These are phyloP conservation scores for Lynx canadensis DNA, from an alignment of 2,113 vertebrate genomes.

Conservation along the genomic window DNA sequence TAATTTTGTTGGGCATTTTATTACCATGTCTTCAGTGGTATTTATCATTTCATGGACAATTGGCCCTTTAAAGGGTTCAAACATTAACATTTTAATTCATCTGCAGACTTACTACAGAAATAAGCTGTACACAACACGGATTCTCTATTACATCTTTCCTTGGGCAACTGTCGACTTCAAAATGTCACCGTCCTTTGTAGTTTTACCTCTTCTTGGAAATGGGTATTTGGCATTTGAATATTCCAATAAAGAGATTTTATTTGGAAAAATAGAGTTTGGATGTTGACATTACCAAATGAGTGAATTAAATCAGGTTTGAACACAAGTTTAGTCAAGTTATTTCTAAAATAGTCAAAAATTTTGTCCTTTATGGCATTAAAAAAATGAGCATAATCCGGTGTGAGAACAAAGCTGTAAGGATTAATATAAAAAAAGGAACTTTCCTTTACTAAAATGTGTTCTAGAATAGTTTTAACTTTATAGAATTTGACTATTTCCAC, in stretches of 20 bases:
- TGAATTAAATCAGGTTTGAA: slow-evolving; percentile 10
- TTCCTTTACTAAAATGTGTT: neutral
- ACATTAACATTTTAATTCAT: slow-evolving; percentile 74
- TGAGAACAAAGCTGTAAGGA: neutral
- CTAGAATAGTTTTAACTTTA: neutral
- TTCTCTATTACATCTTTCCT: slow-evolving; percentile 10
- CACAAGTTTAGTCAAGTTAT: slow-evolving; percentile 33
- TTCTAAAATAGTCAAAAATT: slow-evolving; percentile 6
- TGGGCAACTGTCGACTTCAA: slow-evolving; percentile 35
- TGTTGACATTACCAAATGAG: slow-evolving; percentile 35
- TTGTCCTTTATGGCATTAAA: neutral
- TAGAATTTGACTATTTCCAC: neutral
- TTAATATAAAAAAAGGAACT: neutral
- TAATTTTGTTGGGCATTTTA: slow-evolving; percentile 68
- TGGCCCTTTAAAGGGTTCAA: slow-evolving; percentile 58
- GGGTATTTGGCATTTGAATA: neutral
- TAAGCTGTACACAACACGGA: neutral
- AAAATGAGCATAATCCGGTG: slow-evolving; percentile 8
- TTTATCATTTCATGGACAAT: slow-evolving; percentile 73
- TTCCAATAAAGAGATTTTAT: slow-evolving; percentile 52
- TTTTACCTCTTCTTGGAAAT: neutral
- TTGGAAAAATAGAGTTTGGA: slow-evolving; percentile 1
- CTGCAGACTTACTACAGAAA: slow-evolving; percentile 47
- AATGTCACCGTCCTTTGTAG: neutral
- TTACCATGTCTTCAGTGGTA: slow-evolving; percentile 45